Conservation (phyloP, 2,797 vertebrate genomes). For the Glyptemys insculpta region DNA sequence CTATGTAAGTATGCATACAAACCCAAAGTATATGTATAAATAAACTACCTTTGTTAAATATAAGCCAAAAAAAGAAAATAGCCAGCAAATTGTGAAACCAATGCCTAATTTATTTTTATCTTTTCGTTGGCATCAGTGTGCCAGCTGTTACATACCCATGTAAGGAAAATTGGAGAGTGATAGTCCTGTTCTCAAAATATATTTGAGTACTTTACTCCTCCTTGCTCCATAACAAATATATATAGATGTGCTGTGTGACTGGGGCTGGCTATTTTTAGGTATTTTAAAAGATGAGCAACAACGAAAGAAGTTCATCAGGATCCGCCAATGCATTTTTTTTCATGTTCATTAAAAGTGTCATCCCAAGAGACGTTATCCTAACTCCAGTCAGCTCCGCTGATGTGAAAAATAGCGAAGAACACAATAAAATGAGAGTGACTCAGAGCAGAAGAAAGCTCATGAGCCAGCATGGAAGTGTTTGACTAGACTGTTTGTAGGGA, state of each 20-base stretch:
- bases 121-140: constrained; percentile 55
- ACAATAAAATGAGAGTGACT: neutral
- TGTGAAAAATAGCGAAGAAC: neutral
- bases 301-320: neutral
- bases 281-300: neutral
- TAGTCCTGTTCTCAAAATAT: constrained; percentile 54
- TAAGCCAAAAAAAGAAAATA: neutral
- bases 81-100: neutral
- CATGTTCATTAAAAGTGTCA: neutral
- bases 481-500: neutral
- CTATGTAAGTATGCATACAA: neutral
- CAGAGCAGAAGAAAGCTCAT: neutral
- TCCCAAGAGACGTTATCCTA: neutral
- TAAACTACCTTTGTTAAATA: neutral
- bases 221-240: neutral
- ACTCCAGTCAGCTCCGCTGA: neutral
- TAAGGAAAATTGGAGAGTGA: constrained; percentile 71
- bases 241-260: neutral
- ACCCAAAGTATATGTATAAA: neutral
- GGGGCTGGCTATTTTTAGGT: neutral
- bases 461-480: neutral
- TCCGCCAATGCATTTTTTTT: neutral
- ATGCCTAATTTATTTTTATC: constrained; percentile 66
- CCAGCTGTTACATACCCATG: constrained; percentile 66
- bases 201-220: constrained; percentile 28